Base-by-base conservation (phyloP, 2,888 invertebrate genomes). In the Caenorhabditis sp. region DNA sequence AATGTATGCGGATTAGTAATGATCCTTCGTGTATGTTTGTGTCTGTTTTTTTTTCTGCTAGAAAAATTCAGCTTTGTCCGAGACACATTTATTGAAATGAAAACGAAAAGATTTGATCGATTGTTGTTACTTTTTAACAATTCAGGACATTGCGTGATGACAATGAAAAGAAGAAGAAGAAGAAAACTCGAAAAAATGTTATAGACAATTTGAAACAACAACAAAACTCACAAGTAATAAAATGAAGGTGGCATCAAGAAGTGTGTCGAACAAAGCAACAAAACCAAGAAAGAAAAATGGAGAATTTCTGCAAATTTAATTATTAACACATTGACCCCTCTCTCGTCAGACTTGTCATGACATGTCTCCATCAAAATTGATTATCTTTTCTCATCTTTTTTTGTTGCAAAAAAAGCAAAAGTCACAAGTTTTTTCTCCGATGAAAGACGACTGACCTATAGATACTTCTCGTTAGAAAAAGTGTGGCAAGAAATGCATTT, bases 271-370 rank as follows among this genome's bases (percentile, higher is more conserved):
- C 8, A 86, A 69, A 2, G 86, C 86, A 43, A 86, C 86, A 69
- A 86, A 86, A 1, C 86, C 86, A 61, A 86, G 83, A 66, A 86
- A 86, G 75, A 86, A 86, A 79, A 85, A 86, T n/a, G 86, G 86
- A 27, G 86, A 86, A 58, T 86, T 85, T 49, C 86, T 81, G 78
- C 58, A 79, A 77, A 23, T 21, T 31, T 31, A 31, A 31, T 31
- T 6, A 31, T 31, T 31, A 31, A 49, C 17, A 14, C 49, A 8
- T 49, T 49, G 49, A 49, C 19, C 49, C 3, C 49, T n/a, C 49
- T n/a, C 14, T 49, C 49, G 5, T 19, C 14, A 49, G 17, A 31
- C 31, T 31, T 31, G 31, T 31, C 31, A 31, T 51, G 51, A 51
- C 51, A 5, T 51, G 19, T 19, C 51, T 21, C 49, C 24, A 50